Base-by-base conservation (phyloP, 2,888 invertebrate species). In the Nemotelus nigrinus region DNA sequence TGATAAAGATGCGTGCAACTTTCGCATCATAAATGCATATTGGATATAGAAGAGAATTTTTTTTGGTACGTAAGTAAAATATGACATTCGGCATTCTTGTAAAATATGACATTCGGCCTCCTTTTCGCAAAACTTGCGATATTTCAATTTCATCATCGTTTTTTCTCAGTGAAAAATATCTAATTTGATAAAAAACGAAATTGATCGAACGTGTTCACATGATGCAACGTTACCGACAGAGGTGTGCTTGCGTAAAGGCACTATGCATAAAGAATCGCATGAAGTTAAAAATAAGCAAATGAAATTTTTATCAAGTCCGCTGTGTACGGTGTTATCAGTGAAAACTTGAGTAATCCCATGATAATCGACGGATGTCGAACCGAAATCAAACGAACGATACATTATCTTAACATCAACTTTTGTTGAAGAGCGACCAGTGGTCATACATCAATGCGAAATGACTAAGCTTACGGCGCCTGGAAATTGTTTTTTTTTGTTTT, bases 191-290 rank as follows among this genome's bases (percentile, higher is more conserved):
- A 48, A 68, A 50, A 68, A 50, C 50, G 67, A 68, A 68, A 68
- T 68, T 68, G 67, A 68, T 68, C 67, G 67, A 68, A 39, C 67
- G 67, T 39, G 3, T 39, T 68, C 67, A 68, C 67, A 68, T 68
- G 67, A 2, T 25, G 25, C 25, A 25, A 25, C 44, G 8, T 67
- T 6, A n/a, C 48, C 67, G 7, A 5, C 67, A 48, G 3, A 45
- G 4, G 65, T 58, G 58, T 5, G 25, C 58, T 50, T 60, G 4
- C 58, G 7, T 7, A 60, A 43, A 60, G 41, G 41, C 60, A 60
- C 25, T 57, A 57, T 10, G 57, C 57, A 25, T 3, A 25, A 25
- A 25, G 57, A 57, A 57, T 50, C 50, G 50, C 6, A 50, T 6
- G 50, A 7, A 50, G 1, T 50, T 50, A 50, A 50, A 50, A 50